Base-by-base conservation (phyloP, 2,888 invertebrate species). In the Phyto melanocephala region DNA sequence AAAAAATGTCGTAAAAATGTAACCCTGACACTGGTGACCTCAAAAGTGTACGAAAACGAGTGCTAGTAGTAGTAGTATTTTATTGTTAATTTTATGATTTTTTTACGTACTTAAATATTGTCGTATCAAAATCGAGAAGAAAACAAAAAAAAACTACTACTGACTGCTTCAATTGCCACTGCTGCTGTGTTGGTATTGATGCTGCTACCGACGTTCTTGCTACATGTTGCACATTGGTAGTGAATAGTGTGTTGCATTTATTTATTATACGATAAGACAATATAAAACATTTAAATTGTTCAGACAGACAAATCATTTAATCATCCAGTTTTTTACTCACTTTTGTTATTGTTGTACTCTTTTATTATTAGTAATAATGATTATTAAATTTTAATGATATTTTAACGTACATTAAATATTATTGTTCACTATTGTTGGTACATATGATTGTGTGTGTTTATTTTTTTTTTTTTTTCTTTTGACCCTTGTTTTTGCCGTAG, bases 301-400 rank as follows among this genome's bases (percentile, higher is more conserved):
- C 11, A 50, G 50, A 20, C 28, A 58, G 20, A 65, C 58, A 42
- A 78, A 47, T 50, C 72, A 52, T 72, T 20, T 54, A 37, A 50
- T 86, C 85, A 86, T 85, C 84, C 87, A 86, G 85, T 86, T 85
- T 87, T 86, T 87, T n/a, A n/a, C n/a, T n/a, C n/a, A 22, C 13
- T 60, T 24, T 60, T 62, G 35, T 58, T 56, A 8, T 65, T 63
- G 40, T 65, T 33, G 56, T 63, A 67, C 4, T 60, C 63, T n/a
- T 65, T 82, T 82, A 58, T 89, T 88, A 88, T 87, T 88, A 86
- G 86, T 88, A 60, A 89, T 89, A 87, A 87, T 88, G 89, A 87
- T 88, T 88, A 88, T 89, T 88, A 88, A 87, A 87, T 86, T 87
- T 89, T 90, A 89, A 89, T 88, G 87, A 85, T 84, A 81, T 81